A percentile compares a stretch with the other conserved stretches of the same genome.
phyloP scores from a whole-genome alignment of 2,113 vertebrate genomes.

The Larimichthys crocea region DNA sequence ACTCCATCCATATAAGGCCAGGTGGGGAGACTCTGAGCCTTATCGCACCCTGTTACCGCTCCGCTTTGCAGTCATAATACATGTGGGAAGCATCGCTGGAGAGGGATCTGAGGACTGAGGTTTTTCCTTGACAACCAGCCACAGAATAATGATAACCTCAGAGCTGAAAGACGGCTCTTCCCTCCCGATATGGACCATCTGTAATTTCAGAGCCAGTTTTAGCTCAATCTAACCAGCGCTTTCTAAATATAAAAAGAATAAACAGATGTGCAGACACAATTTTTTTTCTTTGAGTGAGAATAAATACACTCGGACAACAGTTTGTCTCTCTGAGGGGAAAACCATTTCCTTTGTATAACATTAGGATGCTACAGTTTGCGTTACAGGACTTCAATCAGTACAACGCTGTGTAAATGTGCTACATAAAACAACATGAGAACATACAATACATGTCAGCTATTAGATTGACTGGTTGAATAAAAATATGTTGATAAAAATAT shows the following conservation, averaged over 20 bases:
- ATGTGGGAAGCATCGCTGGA: constrained; percentile 63
- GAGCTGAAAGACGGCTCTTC: constrained; percentile 51
- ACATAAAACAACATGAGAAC: not conserved
- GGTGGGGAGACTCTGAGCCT: constrained; percentile 48
- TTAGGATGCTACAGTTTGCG: not conserved
- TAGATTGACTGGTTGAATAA: not conserved
- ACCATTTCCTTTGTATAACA: not conserved
- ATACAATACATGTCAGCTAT: not conserved
- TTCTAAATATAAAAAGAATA: constrained; percentile 69
- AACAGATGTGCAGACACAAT: constrained; percentile 56
- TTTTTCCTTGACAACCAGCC: constrained; percentile 67
- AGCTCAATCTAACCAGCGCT: constrained; percentile 60
- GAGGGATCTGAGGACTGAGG: constrained; percentile 63
- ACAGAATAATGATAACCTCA: constrained; percentile 75
- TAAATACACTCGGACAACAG: constrained; percentile 18
- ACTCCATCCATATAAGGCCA: constrained; percentile 68
- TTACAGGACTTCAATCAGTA: not conserved
- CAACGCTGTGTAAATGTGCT: not conserved
- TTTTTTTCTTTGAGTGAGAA: constrained; percentile 10
- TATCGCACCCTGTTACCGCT: constrained; percentile 62
- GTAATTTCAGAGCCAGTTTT: constrained; percentile 75
- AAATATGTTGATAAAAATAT: too few species aligned
- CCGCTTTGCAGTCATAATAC: constrained; percentile 64
- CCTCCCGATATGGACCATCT: constrained; percentile 62
- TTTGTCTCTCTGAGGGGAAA: constrained; percentile 26